Evolutionary conservation across 2,888 invertebrate species (phyloP).

Genomic region (Synanthedon andrenaeformis): DNA sequence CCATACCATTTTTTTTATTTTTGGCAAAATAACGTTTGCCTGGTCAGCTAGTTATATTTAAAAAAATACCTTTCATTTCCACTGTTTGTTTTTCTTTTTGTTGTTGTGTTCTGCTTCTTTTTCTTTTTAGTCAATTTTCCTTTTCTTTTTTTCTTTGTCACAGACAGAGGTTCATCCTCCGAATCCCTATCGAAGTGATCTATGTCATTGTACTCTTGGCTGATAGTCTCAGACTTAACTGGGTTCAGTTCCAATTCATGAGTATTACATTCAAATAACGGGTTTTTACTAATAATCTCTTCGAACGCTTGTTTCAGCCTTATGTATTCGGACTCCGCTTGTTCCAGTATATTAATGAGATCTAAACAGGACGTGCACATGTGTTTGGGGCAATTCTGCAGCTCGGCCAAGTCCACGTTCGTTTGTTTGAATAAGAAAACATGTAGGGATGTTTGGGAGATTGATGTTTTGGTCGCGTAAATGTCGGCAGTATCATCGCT

Average conservation of each 20-base stretch:
- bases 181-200: conserved; percentile 19
- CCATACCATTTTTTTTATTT: no score
- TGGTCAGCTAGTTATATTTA: no score
- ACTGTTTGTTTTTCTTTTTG: not conserved
- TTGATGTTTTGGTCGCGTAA: conserved; percentile 24
- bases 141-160: conserved; percentile 37
- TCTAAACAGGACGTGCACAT: conserved; percentile 47
- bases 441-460: conserved; percentile 31
- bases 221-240: conserved; percentile 26
- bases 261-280: conserved; percentile 30
- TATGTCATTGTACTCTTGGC: conserved; percentile 10
- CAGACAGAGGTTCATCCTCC: conserved; percentile 50
- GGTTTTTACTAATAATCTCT: conserved; percentile 48
- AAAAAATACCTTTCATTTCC: not conserved
- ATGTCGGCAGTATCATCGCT: conserved; percentile 33
- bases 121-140: conserved; percentile 39
- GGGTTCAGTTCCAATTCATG: conserved; percentile 16
- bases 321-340: conserved; percentile 46
- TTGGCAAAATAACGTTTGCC: no score
- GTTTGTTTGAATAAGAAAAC: conserved; percentile 38
- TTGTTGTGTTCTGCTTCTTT: conserved; percentile 20
- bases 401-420: conserved; percentile 22
- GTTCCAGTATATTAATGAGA: conserved; percentile 47
- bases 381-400: conserved; percentile 23
- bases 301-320: conserved; percentile 50